Evolutionary conservation across 2,113 vertebrate genomes (phyloP).

Genomic region (Thinocorus orbignyianus): DNA sequence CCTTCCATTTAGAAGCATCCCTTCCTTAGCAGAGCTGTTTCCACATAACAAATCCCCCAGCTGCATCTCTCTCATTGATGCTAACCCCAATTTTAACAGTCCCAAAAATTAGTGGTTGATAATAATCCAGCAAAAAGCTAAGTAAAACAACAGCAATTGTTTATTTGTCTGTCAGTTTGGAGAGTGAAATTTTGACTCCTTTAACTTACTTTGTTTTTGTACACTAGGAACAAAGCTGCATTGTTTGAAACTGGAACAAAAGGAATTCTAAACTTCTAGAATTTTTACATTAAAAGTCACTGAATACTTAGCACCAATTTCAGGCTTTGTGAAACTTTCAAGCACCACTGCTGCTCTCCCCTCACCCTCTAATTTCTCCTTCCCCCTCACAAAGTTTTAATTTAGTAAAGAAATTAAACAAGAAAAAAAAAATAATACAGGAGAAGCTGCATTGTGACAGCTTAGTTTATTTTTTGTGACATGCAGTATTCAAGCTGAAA

Average conservation of each 20-base stretch:
- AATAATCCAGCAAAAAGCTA: neutral
- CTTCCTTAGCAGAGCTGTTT: neutral
- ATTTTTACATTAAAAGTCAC: constrained; percentile 23
- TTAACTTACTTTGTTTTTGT: constrained; percentile 52
- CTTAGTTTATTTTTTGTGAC: neutral
- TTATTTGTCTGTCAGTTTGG: neutral
- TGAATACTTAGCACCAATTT: constrained; percentile 10
- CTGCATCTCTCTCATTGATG: neutral
- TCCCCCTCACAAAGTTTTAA: neutral
- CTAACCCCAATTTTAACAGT: neutral
- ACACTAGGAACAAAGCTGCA: constrained; percentile 26
- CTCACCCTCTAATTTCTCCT: too few relatives aligned
- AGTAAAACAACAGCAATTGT: constrained; percentile 14
- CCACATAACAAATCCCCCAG: neutral
- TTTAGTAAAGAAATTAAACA: neutral
- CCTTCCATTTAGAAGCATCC: neutral
- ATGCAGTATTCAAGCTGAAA: neutral
- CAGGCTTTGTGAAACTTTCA: neutral
- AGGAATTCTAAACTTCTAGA: constrained; percentile 43
- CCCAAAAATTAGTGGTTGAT: neutral
- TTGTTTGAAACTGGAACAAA: constrained; percentile 43
- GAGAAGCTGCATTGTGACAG: neutral
- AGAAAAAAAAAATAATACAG: neutral
- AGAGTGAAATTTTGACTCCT: constrained; percentile 50
- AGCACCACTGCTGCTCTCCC: neutral